Percentiles rank a stretch among this genome's conserved stretches.
Conservation (phyloP, 2,797 vertebrate genomes). For the Melanotaenia maccullochi region DNA sequence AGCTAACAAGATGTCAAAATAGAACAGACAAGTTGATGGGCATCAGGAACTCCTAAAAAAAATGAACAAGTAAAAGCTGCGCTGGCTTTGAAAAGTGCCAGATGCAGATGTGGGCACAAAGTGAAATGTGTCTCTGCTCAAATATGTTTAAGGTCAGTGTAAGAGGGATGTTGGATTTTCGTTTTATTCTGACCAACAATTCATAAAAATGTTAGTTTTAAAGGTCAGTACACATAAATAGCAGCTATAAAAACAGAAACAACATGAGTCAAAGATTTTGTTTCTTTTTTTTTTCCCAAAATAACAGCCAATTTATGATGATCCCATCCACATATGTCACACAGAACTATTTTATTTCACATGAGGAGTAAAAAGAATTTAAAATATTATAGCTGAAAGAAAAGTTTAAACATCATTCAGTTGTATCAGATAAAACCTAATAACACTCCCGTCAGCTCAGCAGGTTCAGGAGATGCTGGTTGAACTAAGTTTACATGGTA, state of each 20-base stretch:
- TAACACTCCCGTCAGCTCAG: constrained; percentile 1
- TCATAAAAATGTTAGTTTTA: constrained; percentile 4
- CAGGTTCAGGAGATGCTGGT: constrained; percentile 19
- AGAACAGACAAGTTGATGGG: not conserved
- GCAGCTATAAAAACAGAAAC: not conserved
- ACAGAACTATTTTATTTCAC: not conserved
- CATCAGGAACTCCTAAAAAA: not conserved
- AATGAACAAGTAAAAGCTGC: too few species aligned
- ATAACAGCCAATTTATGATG: constrained; percentile 2
- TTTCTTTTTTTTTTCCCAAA: not conserved
- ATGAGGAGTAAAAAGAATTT: too few species aligned
- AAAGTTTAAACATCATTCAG: not conserved
- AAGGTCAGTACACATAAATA: constrained; percentile 19
- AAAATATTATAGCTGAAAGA: too few species aligned
- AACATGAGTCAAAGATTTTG: not conserved
- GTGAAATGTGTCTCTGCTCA: not conserved
- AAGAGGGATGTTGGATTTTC: not conserved
- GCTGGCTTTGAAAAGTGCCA: too few species aligned
- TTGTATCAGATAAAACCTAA: not conserved
- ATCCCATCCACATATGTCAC: not conserved
- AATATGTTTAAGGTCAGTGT: not conserved
- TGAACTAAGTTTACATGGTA: constrained; percentile 32
- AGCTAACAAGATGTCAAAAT: not conserved
- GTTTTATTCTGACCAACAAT: not conserved
- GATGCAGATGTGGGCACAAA: too few species aligned